Conservation (phyloP, 2,113 vertebrate species). For the Phainopepla nitens region DNA sequence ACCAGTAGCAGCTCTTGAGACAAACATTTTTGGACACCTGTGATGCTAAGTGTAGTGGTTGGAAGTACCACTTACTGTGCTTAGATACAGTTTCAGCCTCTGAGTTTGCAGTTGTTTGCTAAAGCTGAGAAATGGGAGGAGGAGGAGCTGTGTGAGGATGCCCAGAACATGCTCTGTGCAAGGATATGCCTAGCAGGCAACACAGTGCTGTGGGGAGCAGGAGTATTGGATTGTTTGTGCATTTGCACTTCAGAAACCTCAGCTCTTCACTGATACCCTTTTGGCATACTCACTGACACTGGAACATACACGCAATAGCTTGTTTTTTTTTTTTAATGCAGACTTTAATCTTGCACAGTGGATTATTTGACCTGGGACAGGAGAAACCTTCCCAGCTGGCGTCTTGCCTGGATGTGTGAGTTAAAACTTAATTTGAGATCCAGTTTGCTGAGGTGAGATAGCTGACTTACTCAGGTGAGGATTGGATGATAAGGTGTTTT, state of each 20-base stretch:
- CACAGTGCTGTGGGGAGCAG: neutral
- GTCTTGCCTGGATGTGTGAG: neutral
- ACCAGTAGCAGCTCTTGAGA: neutral
- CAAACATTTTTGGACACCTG: neutral
- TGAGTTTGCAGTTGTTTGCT: neutral
- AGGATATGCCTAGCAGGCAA: neutral
- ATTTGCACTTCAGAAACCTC: neutral
- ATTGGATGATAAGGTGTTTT: neutral
- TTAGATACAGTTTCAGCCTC: neutral
- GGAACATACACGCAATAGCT: neutral
- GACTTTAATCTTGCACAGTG: neutral
- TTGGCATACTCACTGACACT: neutral
- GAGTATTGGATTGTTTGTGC: neutral
- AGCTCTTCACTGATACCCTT: neutral
- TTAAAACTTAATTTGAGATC: conserved; percentile 5
- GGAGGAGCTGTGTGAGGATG: neutral
- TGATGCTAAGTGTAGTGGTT: neutral
- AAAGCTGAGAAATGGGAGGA: neutral
- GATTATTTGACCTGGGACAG: neutral
- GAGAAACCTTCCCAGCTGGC: neutral
- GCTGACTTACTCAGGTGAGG: neutral
- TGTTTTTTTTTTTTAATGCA: neutral
- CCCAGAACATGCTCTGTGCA: neutral
- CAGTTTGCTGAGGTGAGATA: neutral
- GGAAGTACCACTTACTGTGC: neutral